Conservation (phyloP, 2,888 invertebrate genomes). For the Nezara viridula region DNA sequence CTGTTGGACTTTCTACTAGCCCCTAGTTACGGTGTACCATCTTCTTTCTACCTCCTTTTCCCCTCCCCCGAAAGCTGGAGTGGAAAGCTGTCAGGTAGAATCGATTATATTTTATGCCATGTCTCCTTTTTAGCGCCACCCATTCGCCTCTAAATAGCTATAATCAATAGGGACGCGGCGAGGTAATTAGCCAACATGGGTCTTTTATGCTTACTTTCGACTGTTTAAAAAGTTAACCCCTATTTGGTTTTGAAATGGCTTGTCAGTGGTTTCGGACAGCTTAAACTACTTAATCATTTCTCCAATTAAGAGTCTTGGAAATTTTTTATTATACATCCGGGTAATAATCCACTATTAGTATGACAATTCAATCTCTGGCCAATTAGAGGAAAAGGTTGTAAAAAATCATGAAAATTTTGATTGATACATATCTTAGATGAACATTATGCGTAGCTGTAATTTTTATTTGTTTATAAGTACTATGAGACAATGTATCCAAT, state of each 20-base stretch:
- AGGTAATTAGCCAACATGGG: not conserved
- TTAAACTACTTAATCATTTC: not conserved
- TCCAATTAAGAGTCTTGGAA: not conserved
- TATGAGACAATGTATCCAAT: too few species aligned
- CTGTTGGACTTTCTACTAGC: not conserved
- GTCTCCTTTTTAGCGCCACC: not conserved
- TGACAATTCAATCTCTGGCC: too few species aligned
- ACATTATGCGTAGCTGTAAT: too few species aligned
- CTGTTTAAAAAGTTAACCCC: not conserved
- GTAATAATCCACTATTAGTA: too few species aligned
- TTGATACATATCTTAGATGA: too few species aligned
- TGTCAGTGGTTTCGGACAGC: not conserved
- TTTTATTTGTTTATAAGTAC: too few species aligned
- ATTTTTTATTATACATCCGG: too few species aligned
- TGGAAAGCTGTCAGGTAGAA: not conserved
- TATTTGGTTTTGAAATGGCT: not conserved
- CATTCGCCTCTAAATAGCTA: not conserved
- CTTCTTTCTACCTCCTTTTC: not conserved
- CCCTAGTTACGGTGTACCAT: not conserved
- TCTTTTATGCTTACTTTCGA: not conserved
- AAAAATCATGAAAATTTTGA: too few species aligned
- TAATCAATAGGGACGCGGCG: not conserved
- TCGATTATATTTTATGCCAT: not conserved
- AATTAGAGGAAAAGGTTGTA: too few species aligned
- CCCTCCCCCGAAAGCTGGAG: not conserved